A percentile compares a stretch with the other conserved stretches of the same genome.
Conservation (phyloP, 2,113 vertebrate species). For the Solea solea region DNA sequence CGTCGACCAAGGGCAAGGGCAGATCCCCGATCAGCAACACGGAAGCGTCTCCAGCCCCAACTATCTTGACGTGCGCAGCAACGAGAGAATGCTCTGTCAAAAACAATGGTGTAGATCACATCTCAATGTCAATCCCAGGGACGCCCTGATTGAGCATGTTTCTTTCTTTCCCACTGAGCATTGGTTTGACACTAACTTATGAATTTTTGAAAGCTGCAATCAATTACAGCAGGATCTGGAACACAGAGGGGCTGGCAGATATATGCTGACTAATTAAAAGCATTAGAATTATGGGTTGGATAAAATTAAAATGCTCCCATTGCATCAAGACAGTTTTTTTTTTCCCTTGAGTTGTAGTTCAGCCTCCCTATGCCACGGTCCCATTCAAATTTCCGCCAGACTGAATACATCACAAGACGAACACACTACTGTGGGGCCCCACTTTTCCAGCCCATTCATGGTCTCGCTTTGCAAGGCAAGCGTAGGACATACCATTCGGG, state of each 20-base stretch:
- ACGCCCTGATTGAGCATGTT: slow-evolving; percentile 48
- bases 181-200: slow-evolving; percentile 51
- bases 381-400: slow-evolving; percentile 36
- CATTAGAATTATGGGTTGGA: slow-evolving; percentile 4
- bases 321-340: neutral
- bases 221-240: slow-evolving; percentile 38
- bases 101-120: slow-evolving; percentile 42
- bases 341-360: neutral
- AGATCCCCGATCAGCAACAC: slow-evolving; percentile 51
- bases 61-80: slow-evolving; percentile 36
- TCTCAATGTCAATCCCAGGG: slow-evolving; percentile 50
- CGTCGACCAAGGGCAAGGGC: slow-evolving; percentile 77
- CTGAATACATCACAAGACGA: slow-evolving; percentile 29
- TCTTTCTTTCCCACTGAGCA: slow-evolving; percentile 45
- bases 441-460: slow-evolving; percentile 85
- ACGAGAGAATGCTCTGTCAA: slow-evolving; percentile 46
- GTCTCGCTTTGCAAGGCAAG: slow-evolving; percentile 79
- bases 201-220: slow-evolving; percentile 46
- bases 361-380: neutral
- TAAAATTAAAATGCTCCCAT: slow-evolving; percentile 6
- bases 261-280: slow-evolving; percentile 47
- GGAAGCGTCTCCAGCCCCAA: slow-evolving; percentile 32
- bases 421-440: slow-evolving; percentile 43
- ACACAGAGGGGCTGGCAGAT: slow-evolving; percentile 22
- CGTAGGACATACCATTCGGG: slow-evolving; percentile 64